Evolutionary conservation across 2,113 vertebrate genomes (phyloP), one percentile per base, ranked within the genome.

Genomic region (Pterophyllum scalare): DNA sequence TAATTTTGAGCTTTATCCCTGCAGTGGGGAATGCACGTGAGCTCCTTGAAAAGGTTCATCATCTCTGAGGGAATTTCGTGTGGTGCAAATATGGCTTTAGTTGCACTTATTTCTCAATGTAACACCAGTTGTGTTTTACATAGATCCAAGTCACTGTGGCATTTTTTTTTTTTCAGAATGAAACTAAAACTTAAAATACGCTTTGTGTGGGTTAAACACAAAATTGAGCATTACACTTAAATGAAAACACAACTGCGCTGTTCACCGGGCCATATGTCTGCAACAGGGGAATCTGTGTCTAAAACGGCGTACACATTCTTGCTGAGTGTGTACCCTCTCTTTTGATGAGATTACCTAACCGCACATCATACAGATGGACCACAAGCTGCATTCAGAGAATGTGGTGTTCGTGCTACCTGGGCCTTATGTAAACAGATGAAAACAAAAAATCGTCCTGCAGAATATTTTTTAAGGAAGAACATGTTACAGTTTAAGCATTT

Each of bases 361-460:
- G 57, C 60, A 75, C 65, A 90, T 60, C 62, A 77, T 84, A 31
- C 77, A 89, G 75, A 89, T 43, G 75, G 84, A 87, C 84, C 64
- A 62, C 81, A 70, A 62, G 75, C 79, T 86, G 81, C 35, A 86
- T 86, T 76, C 59, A 67, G 49, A 72, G 59, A 52, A 59, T 82
- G 60, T 28, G 61, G 43, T 62, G 57, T 46, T 84, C 22, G 64
- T 75, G 57, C 61, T 84, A 64, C 6, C 67, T 75, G 62, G 28
- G 75, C 49, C 6, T 81, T 49, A 52, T 72, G 26, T 54, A 54
- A 72, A 72, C 19, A 54, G 67, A 33, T 72, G 19, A 72, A 11
- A 72, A 38, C 35, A 38, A 38, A 54, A 72, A 28, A 72, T 72
- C 26, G 7, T 72, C 46, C 46, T 54, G 54, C 11, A 54, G 19